Percentiles rank a stretch among this genome's conserved stretches.
phyloP scores from a whole-genome alignment of 2,888 invertebrate genomes.

The Nemurella pictetii region DNA sequence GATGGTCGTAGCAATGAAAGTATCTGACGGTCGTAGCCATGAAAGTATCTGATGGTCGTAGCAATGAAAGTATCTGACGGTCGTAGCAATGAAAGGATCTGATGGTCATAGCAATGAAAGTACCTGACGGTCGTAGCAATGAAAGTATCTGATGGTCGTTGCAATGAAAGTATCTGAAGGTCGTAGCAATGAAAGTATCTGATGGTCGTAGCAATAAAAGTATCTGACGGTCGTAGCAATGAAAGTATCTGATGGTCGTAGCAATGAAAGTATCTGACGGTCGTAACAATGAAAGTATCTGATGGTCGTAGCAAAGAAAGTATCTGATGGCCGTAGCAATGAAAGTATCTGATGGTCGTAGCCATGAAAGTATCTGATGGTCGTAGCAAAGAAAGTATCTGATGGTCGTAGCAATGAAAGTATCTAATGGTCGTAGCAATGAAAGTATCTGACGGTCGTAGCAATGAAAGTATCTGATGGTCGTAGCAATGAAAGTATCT shows the following conservation, averaged over 20 bases:
- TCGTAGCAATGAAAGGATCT: no score
- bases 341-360: constrained; percentile 37
- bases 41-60: constrained; percentile 38
- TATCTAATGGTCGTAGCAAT: constrained; percentile 30
- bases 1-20: constrained; percentile 35
- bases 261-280: constrained; percentile 28
- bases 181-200: constrained; percentile 30
- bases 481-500: constrained; percentile 30
- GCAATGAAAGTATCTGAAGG: constrained; percentile 28
- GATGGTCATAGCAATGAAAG: constrained; percentile 35
- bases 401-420: constrained; percentile 35
- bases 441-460: constrained; percentile 37
- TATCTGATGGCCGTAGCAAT: constrained; percentile 31
- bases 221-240: constrained; percentile 29
- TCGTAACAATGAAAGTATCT: constrained; percentile 30
- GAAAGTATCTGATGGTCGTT: constrained; percentile 36
- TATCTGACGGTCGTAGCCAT: no score
- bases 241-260: constrained; percentile 37
- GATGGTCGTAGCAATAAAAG: constrained; percentile 35
- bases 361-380: constrained; percentile 28
- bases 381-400: no score
- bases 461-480: constrained; percentile 29
- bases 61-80: constrained; percentile 28
- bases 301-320: constrained; percentile 35
- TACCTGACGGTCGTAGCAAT: constrained; percentile 28